Evolutionary conservation across 2,797 vertebrate species (phyloP), one percentile per base, ranked within the genome.

Genomic region (Hemitrygon akajei): DNA sequence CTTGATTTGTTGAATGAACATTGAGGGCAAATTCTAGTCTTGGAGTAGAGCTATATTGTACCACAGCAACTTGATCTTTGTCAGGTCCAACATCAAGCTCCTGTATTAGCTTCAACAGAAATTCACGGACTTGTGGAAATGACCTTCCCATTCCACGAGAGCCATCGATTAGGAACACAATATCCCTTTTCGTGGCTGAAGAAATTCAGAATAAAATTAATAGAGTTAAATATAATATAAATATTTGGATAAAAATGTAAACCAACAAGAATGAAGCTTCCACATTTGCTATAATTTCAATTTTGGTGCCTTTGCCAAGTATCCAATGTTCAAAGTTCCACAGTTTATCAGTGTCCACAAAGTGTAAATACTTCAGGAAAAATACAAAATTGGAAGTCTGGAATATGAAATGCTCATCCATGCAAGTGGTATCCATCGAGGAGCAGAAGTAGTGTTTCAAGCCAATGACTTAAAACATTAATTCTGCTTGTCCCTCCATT

Each of bases 111-210:
- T 12, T 73, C 14, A 11, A 7, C 4, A 94, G 81, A 37, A 91
- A 75, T 12, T n/a, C n/a, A 30, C 87, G 82, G 66, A 94, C 87
- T n/a, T 58, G 2, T 30, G 20, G 25, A 77, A 94, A 94, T 30
- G 71, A 75, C 34, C 40, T 86, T 6, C 94, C 82, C 34, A 94
- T 91, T 30, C 25, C 82, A 47, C 58, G 25, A 18, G 94, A 94
- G 30, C 94, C 86, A 77, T 94, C 94, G 3, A 94, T 84, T 60
- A 94, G 87, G 75, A 94, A 94, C 18, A 94, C 94, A 2, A 94
- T 89, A 63, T 94, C 94, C 56, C 71, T 92, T 11, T 92, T 92
- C 37, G 4, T 56, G 25, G 10, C 69, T 92, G 37, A 6, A 47
- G 91, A 40, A 73, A 73, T 92, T 47, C 22, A 92, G 75, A 92